Base-by-base conservation (phyloP, 1,140 invertebrate genomes). In the Drosophila burlai region DNA sequence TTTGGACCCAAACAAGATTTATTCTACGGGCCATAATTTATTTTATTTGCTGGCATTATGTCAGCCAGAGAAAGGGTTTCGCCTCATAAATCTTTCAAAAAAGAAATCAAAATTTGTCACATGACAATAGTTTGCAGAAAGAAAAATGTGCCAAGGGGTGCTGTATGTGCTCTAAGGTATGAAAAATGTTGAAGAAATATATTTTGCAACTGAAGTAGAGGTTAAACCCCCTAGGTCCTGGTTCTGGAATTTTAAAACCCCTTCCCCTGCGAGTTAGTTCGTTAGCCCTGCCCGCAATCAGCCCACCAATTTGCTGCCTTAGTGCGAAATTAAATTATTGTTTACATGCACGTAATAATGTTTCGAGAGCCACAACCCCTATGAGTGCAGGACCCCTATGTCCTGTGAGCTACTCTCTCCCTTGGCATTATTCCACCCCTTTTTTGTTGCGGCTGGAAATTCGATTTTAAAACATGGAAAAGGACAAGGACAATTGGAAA, bases 301-400 rank as follows among this genome's bases (percentile, higher is more conserved):
- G 85, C 81, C 89, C 90, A 85, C 90, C 90, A 92, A 91, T 92
- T 91, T 79, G 79, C 78, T 78, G 85, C 85, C 74, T 91, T 91
- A 90, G 76, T 90, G 74, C 80, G 63, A 91, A 91, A 91, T 91
- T 90, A 91, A 92, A 91, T 91, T 91, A 91, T 90, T 91, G 89
- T 91, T 91, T 91, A 91, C 89, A 91, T 80, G 81, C 83, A 54
- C 85, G 85, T 90, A 89, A 89, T 89, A 90, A 89, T 84, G 85
- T 81, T 79, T 81, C 73, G 76, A 76, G 65, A 64, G 80, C 62
- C 16, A 16, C 58, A 45, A 63, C 42, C 59, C 52, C 40, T 62
- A 66, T 76, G 11, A 8, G 15, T 6, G 4, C 13, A 4, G 31
- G 58, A 50, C 81, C 65, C 57, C 50, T 71, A 65, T 63, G 57